Evolutionary conservation across 2,888 invertebrate species (phyloP), one percentile per base, ranked within the genome.

Genomic region (Uloborus plumipes): DNA sequence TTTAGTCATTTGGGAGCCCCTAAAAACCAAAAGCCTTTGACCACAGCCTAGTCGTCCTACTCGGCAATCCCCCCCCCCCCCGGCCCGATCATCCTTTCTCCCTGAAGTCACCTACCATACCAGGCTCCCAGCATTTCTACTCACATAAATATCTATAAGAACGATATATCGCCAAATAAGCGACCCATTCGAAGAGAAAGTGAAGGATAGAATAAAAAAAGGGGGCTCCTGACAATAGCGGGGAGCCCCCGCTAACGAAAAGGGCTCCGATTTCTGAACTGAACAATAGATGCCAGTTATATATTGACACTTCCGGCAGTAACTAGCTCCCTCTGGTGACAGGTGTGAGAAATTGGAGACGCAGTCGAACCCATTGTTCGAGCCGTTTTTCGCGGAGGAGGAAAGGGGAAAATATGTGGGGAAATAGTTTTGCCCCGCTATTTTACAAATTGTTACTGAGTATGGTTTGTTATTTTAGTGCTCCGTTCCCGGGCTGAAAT

Each of bases 241-340:
- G 22, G 53, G 58, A 47, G 47, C 67, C 79, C 74, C 67, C 47
- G n/a, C 73, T 61, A 75, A 50, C 74, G 65, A 53, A 82, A 82
- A 62, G 61, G 76, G 70, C 81, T 83, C 77, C 77, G 77, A 73
- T 76, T 83, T 83, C 77, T 58, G 18, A 58, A 67, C 59, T 75
- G 83, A 83, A 83, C 83, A 83, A 83, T 83, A 62, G 83, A 76
- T 64, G 76, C 77, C 77, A 83, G 83, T 83, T 83, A 83, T 83
- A 83, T 83, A 83, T 83, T 83, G 83, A 83, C 83, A 83, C 83
- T 83, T 83, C 83, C 83, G 83, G 69, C 83, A 62, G 76, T 83
- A 83, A 83, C 83, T 83, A 83, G 83, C 83, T 83, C 83, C 83
- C 76, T 77, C 83, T 83, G 66, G 83, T 83, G 83, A 83, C 83